Conservation (phyloP, 1,140 invertebrate genomes). For the Hirudo medicinalis region DNA sequence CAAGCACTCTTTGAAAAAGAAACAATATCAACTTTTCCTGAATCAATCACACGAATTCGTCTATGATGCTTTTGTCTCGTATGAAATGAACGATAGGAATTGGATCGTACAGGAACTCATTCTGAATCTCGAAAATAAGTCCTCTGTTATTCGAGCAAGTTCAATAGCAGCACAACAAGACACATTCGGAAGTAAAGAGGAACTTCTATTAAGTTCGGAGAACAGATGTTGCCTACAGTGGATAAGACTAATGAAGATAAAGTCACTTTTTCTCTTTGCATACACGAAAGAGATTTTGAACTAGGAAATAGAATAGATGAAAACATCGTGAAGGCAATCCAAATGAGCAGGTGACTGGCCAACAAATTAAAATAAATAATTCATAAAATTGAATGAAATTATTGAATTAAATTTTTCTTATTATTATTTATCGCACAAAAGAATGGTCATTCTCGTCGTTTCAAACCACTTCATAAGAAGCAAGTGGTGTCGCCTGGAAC, state of each 20-base stretch:
- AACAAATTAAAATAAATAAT: too few relatives aligned
- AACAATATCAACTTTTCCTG: neutral
- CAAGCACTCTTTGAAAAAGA: neutral
- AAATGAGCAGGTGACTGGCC: neutral
- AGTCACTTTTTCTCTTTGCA: neutral
- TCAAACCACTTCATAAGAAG: neutral
- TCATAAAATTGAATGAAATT: too few relatives aligned
- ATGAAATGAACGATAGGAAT: slow-evolving; percentile 1
- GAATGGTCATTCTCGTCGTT: neutral
- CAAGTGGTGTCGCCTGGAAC: slow-evolving; percentile 4
- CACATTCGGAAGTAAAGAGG: too few relatives aligned
- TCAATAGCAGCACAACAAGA: too few relatives aligned
- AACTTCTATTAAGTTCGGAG: too few relatives aligned
- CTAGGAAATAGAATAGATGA: neutral
- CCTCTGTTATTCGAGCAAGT: too few relatives aligned
- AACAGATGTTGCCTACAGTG: neutral
- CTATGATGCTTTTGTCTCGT: slow-evolving; percentile 1
- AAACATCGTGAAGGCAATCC: neutral
- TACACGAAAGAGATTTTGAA: slow-evolving; percentile 6
- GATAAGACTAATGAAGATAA: neutral
- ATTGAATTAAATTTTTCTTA: too few relatives aligned
- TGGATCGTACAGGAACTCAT: neutral
- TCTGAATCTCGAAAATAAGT: neutral
- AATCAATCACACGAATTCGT: neutral
- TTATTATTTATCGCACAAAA: neutral